These are phyloP conservation scores for Megalurothrips usitatus DNA, from an alignment of 2,888 invertebrate species.

Conservation along the genomic window DNA sequence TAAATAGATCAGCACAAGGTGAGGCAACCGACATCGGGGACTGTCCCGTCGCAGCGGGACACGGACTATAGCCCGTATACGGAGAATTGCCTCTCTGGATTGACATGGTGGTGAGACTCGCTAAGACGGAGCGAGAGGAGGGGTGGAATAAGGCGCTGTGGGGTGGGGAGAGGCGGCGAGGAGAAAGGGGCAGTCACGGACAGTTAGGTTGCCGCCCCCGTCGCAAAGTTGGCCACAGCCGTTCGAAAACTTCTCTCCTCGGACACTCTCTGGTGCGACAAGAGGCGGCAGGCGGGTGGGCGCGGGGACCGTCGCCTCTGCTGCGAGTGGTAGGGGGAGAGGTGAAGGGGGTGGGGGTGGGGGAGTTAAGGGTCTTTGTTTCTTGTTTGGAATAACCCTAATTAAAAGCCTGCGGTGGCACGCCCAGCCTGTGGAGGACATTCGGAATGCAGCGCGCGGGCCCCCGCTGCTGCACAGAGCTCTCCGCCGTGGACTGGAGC, in stretches of 20 bases:
- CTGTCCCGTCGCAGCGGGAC: no score
- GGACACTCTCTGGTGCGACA: conserved; percentile 20
- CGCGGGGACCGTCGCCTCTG: not conserved
- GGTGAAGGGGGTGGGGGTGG: no score
- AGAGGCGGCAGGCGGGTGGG: not conserved
- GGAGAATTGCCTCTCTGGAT: no score
- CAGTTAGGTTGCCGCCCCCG: conserved; percentile 7
- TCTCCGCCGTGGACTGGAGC: no score
- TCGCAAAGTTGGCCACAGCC: conserved; percentile 23
- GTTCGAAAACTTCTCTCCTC: conserved; percentile 20
- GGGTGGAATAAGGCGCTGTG: not conserved
- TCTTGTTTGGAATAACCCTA: conserved; percentile 26
- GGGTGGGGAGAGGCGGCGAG: not conserved
- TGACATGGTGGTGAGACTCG: no score
- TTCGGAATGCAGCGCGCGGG: not conserved
- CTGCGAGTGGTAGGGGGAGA: not conserved
- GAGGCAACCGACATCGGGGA: no score
- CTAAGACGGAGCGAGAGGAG: no score
- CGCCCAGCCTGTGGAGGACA: not conserved
- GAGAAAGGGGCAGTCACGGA: not conserved
- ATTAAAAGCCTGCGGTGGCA: conserved; percentile 6
- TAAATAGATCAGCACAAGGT: no score
- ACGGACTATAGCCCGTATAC: no score
- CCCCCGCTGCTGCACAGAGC: not conserved
- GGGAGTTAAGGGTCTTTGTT: conserved; percentile 21